These are phyloP conservation scores for Lasaia peninsularis DNA, from an alignment of 1,140 invertebrate genomes.

Conservation along the genomic window DNA sequence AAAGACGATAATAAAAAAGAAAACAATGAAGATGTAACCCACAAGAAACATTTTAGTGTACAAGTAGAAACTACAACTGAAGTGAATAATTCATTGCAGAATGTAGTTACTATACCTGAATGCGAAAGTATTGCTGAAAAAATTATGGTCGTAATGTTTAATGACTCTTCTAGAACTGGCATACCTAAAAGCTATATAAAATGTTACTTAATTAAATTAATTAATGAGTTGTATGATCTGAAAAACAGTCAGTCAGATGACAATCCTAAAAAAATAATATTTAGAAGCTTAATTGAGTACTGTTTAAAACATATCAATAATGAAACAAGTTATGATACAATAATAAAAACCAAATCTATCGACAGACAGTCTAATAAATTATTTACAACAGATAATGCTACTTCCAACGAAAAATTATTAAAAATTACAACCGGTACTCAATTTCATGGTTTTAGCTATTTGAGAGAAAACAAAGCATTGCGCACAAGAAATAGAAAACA, in stretches of 20 bases:
- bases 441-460: constrained; percentile 33
- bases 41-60: constrained; percentile 22
- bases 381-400: constrained; percentile 47
- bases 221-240: constrained; percentile 48
- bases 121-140: constrained; percentile 47
- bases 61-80: constrained; percentile 24
- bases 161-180: constrained; percentile 25
- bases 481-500: constrained; percentile 11
- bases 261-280: constrained; percentile 48
- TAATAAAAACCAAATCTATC: constrained; percentile 37
- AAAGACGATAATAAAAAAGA: neutral
- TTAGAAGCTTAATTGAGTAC: constrained; percentile 54
- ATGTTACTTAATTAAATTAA: constrained; percentile 39
- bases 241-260: constrained; percentile 31
- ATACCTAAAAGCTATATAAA: constrained; percentile 26
- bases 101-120: constrained; percentile 35
- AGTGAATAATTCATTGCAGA: constrained; percentile 32
- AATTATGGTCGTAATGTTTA: constrained; percentile 42
- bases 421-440: constrained; percentile 44
- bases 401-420: constrained; percentile 35
- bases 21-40: neutral
- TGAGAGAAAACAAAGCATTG: constrained; percentile 24
- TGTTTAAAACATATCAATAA: constrained; percentile 44
- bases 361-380: constrained; percentile 40
- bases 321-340: constrained; percentile 30